phyloP scores from a whole-genome alignment of 2,888 invertebrate species.

The Drosophila birchii region DNA sequence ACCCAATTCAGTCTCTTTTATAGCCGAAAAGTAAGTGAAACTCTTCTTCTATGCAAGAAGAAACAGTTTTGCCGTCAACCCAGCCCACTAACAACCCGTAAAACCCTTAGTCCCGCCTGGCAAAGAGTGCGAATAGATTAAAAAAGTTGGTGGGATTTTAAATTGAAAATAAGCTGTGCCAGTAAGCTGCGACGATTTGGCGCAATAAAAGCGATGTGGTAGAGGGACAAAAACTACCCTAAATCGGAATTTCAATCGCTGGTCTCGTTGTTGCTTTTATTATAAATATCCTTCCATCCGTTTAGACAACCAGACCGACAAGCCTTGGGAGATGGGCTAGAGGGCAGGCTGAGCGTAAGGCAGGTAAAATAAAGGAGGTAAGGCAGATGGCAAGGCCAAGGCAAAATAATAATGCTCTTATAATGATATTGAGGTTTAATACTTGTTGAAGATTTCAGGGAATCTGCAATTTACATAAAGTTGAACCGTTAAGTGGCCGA shows the following conservation, averaged over 20 bases:
- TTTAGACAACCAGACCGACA: conserved; percentile 4
- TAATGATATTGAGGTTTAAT: conserved; percentile 77
- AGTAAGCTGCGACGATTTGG: conserved; percentile 49
- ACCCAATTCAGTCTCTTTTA: neutral
- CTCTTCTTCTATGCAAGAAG: conserved; percentile 42
- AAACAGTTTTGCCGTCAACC: conserved; percentile 35
- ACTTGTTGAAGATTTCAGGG: conserved; percentile 29
- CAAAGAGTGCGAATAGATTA: conserved; percentile 51
- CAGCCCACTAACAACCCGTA: neutral
- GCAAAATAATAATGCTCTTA: conserved; percentile 54
- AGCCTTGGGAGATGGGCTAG: neutral
- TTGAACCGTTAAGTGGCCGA: conserved; percentile 45
- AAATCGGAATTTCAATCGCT: conserved; percentile 67
- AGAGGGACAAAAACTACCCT: conserved; percentile 38
- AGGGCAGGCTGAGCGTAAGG: neutral
- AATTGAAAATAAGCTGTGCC: conserved; percentile 66
- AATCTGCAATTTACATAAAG: conserved; percentile 66
- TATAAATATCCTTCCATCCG: conserved; percentile 59
- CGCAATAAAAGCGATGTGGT: neutral
- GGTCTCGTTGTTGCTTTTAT: conserved; percentile 41
- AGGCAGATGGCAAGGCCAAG: conserved; percentile 38
- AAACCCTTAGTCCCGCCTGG: conserved; percentile 55
- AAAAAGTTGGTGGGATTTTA: conserved; percentile 65
- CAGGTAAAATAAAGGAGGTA: neutral
- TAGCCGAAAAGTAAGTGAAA: conserved; percentile 17